Base-by-base conservation (phyloP, 2,888 invertebrate genomes). In the Ptilodon capucinus region DNA sequence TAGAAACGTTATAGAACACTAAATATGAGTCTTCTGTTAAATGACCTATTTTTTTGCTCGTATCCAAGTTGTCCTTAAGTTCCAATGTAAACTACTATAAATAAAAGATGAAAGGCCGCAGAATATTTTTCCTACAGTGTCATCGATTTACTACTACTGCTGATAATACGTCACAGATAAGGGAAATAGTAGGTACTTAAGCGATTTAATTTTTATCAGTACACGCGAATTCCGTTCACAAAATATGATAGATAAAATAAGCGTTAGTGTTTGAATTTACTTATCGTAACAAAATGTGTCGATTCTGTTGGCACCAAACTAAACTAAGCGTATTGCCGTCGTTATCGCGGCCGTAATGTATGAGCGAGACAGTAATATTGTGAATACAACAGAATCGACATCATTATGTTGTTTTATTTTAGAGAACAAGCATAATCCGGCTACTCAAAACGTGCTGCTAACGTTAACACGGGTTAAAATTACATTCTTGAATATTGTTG, bases 141-240 rank as follows among this genome's bases (percentile, higher is more conserved):
- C 11, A 28, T 28, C 35, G 9, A 1, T 35, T 35, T 18, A 35
- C 19, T 38, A 34, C 34, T 34, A 38, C 13, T 19, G 19, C n/a
- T n/a, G n/a, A 38, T n/a, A 18, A 51, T 54, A 68, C 61, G 62
- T 62, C 59, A 68, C 54, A 63, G 68, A 75, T 74, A 73, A 68
- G 59, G 57, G 48, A 57, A 54, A 51, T 48, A 44, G 23, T 25
- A 40, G 23, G 40, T 9, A 32, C 23, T 4, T 8, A 38, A 38
- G 52, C 53, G 54, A 68, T 62, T 66, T 60, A 58, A 52, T 46
- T 44, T 54, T 71, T 70, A 70, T 67, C 40, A 25, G 40, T 42
- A 53, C 45, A 55, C 51, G 60, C 54, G 49, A 60, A 61, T 60
- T 60, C 54, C 49, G 48, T 57, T 53, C 25, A 25, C 25, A 14